Percentiles rank a stretch among this genome's conserved stretches.
Conservation (phyloP, 2,797 vertebrate genomes). For the Catostomus latipinnis region DNA sequence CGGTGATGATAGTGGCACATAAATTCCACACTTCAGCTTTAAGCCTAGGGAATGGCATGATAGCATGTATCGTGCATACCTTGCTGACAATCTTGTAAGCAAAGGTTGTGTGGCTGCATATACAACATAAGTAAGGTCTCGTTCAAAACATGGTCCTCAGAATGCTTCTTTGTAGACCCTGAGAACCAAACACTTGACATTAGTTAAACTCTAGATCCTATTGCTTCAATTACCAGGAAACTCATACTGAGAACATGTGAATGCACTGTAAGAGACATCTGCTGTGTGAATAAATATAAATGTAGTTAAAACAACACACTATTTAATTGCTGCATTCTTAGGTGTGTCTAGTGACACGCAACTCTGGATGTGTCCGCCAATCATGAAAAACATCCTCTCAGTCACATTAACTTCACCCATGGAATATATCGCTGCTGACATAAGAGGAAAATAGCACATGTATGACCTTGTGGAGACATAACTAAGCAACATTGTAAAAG, state of each 20-base stretch:
- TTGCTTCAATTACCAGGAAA: too few species aligned
- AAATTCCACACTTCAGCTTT: too few species aligned
- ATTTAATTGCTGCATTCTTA: not conserved
- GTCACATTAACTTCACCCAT: not conserved
- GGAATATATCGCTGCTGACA: slow-evolving; percentile 1
- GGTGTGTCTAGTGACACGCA: not conserved
- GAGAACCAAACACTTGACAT: not conserved
- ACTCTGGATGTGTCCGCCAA: not conserved
- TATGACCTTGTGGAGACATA: not conserved
- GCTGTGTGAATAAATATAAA: too few species aligned
- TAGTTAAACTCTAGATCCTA: not conserved
- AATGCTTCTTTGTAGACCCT: not conserved
- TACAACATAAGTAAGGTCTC: too few species aligned
- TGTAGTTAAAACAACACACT: too few species aligned
- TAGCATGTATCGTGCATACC: too few species aligned
- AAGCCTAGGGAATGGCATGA: too few species aligned
- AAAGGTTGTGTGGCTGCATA: too few species aligned
- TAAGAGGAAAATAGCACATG: not conserved
- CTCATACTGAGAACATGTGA: too few species aligned
- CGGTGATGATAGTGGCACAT: too few species aligned
- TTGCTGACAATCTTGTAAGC: too few species aligned
- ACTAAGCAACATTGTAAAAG: not conserved
- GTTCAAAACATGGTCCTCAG: not conserved
- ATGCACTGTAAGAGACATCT: too few species aligned
- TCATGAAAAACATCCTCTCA: slow-evolving; percentile 1